Evolutionary conservation across 2,113 vertebrate species (phyloP), one percentile per base, ranked within the genome.

Genomic region (Salvelinus fontinalis): DNA sequence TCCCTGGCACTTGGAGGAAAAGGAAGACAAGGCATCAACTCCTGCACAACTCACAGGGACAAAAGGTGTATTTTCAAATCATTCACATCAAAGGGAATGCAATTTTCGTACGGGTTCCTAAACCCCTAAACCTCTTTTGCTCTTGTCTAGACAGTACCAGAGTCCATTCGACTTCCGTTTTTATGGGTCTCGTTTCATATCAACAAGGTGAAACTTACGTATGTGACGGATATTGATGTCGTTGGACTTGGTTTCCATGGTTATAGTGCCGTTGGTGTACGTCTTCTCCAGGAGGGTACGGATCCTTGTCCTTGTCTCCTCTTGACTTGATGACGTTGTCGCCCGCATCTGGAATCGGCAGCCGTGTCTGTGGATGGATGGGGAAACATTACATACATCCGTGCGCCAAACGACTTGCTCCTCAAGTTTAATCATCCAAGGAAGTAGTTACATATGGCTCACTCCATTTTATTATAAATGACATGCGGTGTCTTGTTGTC

Each of bases 271-370:
- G 0, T 73, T 69, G 48, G 22, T 18, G 65, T 86, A 94, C 3
- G 85, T 79, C 29, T 0, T 3, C 39, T 79, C 60, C 51, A 94
- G 86, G 0, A 83, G 79, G 8, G 16, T 0, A 16, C 64, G 81
- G 64, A 94, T 90, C 68, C 67, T 70, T 3, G 69, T 34, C 57
- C 87, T 75, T 0, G 83, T 90, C 75, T 91, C 73, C 64, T 77
- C 27, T 82, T 69, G 71, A 29, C 88, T 72, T 48, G 66, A 79
- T 5, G 60, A 81, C 73, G n/a, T 81, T 49, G 29, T 77, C 29
- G 91, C 90, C 74, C 84, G 74, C 8, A 93, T 83, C 74, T 93
- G 93, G 83, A 93, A 94, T 34, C 85, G 27, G 57, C 89, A 92
- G 70, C 86, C 86, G 84, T 86, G 81, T 70, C 88, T 93, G 83